Percentiles rank a stretch among this genome's conserved stretches.
Conservation (phyloP, 2,113 vertebrate species). For the Phrynosoma blainvillii region DNA sequence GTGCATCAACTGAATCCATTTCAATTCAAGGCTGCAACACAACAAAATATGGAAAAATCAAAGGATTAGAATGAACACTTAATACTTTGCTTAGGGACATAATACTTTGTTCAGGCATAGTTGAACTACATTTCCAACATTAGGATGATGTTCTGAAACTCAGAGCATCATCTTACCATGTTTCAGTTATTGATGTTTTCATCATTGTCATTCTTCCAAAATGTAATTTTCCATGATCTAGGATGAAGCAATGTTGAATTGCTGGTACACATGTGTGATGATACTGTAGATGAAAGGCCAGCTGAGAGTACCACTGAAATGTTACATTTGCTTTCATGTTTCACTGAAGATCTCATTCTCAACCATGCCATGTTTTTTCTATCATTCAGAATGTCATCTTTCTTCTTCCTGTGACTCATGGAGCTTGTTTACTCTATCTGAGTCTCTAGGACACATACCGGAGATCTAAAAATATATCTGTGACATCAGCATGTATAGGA, state of each 20-base stretch:
- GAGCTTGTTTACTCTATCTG: background rate
- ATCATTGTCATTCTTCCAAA: background rate
- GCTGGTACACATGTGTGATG: background rate
- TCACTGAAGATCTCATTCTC: background rate
- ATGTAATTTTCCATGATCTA: background rate
- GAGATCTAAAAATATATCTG: constrained; percentile 7
- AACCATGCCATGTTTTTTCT: background rate
- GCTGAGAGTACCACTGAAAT: background rate
- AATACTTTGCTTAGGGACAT: too few species aligned
- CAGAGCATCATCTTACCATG: too few species aligned
- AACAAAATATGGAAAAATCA: too few species aligned
- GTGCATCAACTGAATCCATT: too few species aligned
- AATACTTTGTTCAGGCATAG: too few species aligned
- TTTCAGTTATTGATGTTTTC: background rate
- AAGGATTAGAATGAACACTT: too few species aligned
- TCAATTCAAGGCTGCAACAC: too few species aligned
- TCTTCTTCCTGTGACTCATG: constrained; percentile 2
- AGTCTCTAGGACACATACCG: background rate
- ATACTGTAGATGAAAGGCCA: background rate
- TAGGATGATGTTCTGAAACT: too few species aligned
- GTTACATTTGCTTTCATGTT: background rate
- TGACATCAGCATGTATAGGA: fast-evolving
- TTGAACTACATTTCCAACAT: too few species aligned
- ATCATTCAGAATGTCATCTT: background rate
- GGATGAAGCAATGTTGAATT: background rate